Percentiles rank a stretch among this genome's conserved stretches.
Conservation (phyloP, 2,888 invertebrate species). For the Hesperia comma region DNA sequence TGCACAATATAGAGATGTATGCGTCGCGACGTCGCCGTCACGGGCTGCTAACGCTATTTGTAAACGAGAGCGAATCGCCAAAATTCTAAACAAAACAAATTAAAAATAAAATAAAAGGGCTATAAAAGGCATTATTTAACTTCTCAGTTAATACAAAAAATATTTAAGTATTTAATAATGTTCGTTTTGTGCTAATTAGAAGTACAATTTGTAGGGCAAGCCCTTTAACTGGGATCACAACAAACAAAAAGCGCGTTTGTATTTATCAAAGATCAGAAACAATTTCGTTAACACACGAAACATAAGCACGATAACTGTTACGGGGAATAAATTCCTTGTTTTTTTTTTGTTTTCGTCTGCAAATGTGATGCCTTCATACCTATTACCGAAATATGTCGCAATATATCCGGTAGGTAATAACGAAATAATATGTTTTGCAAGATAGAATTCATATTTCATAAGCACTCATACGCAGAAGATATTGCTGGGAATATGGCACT, state of each 20-base stretch:
- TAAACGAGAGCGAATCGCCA: constrained; percentile 28
- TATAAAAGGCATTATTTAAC: not conserved
- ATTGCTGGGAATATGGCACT: constrained; percentile 71
- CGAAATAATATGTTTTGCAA: constrained; percentile 80
- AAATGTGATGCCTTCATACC: constrained; percentile 53
- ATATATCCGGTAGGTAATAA: constrained; percentile 79
- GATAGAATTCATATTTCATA: constrained; percentile 82
- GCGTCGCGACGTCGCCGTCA: constrained; percentile 68
- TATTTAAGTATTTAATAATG: not conserved
- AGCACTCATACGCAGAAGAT: constrained; percentile 77
- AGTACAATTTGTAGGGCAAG: not conserved
- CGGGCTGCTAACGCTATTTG: constrained; percentile 53
- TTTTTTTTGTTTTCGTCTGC: constrained; percentile 35
- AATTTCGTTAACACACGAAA: constrained; percentile 27
- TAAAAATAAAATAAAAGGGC: too few relatives aligned
- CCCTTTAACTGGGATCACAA: constrained; percentile 25
- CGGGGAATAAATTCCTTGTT: constrained; percentile 17
- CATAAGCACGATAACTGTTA: constrained; percentile 27
- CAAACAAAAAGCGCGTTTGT: constrained; percentile 22
- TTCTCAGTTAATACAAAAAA: not conserved
- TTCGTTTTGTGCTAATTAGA: constrained; percentile 12
- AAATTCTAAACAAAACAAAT: not conserved
- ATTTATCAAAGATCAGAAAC: constrained; percentile 31
- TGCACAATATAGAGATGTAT: constrained; percentile 38
- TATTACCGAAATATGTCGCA: constrained; percentile 69